These are phyloP conservation scores for Tenebrio molitor DNA, from an alignment of 1,140 invertebrate species.

Conservation along the genomic window DNA sequence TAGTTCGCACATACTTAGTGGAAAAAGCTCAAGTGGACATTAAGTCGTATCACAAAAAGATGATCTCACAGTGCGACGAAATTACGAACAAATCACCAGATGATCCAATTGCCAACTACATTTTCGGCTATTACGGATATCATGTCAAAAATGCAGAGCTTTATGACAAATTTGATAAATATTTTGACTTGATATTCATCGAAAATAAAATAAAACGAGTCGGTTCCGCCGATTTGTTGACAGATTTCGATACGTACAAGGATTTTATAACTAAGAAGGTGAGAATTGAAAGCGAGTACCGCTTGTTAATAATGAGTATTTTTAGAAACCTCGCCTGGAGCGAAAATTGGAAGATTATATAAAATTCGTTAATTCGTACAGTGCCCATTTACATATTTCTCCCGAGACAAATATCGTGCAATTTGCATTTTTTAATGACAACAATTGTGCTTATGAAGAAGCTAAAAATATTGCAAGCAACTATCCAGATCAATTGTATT, in stretches of 20 bases:
- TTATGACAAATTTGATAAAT: slow-evolving; percentile 62
- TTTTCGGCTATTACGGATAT: slow-evolving; percentile 66
- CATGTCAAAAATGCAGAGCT: slow-evolving; percentile 64
- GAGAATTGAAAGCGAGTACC: neutral
- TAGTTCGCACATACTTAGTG: slow-evolving; percentile 63
- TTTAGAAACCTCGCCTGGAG: slow-evolving; percentile 18
- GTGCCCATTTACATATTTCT: slow-evolving; percentile 51
- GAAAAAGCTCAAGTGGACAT: slow-evolving; percentile 44
- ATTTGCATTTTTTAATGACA: slow-evolving; percentile 52
- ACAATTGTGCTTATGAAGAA: slow-evolving; percentile 51
- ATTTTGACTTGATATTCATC: slow-evolving; percentile 65
- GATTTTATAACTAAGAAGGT: slow-evolving; percentile 59
- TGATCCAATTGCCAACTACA: slow-evolving; percentile 63
- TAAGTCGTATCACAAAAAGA: slow-evolving; percentile 9
- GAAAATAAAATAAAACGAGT: slow-evolving; percentile 63
- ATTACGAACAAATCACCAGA: neutral
- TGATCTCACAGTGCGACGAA: slow-evolving; percentile 21
- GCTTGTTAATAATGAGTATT: neutral
- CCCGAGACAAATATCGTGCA: slow-evolving; percentile 57
- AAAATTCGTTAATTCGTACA: slow-evolving; percentile 54
- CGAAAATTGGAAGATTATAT: slow-evolving; percentile 51
- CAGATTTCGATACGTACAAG: slow-evolving; percentile 64
- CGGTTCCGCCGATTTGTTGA: slow-evolving; percentile 64
- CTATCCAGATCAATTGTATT: slow-evolving; percentile 40
- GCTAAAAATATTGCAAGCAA: slow-evolving; percentile 47